Evolutionary conservation across 2,797 vertebrate genomes (phyloP), one percentile per base, ranked within the genome.

Genomic region (Peromyscus nudipes): DNA sequence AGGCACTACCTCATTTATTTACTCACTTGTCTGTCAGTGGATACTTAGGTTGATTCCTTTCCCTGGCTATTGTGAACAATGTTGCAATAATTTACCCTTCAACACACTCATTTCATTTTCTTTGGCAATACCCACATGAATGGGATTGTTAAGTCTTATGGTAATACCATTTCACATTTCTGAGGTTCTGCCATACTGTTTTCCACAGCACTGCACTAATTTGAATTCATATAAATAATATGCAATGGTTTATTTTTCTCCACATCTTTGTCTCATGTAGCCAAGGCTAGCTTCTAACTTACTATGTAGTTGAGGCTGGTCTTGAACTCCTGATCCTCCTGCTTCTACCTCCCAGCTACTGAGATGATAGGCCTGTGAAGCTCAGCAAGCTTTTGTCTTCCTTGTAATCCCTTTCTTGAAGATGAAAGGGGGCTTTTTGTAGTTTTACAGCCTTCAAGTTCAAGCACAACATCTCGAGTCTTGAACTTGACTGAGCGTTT

Each of bases 401-500:
- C 75, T 27, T 49, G 27, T 13, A 52, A 90, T 52, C 65, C 14
- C 16, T 21, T 10, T 76, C 43, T 65, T 85, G n/a, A 34, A 55
- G 43, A 84, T 37, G 34, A 75, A 69, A 92, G 46, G 19, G 40
- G 43, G 21, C 16, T 55, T 37, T 64, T 65, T 31, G n/a, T 43
- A 62, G 71, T 65, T 64, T 92, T 65, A 82, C 4, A 92, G 80
- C 91, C 92, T 96, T 94, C 65, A 69, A 82, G 62, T 29, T 94
- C 64, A 73, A 29, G 89, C 90, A 92, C 16, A 89, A 52, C 25
- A 21, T 62, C 4, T 73, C 10, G 27, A 6, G 16, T 31, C 87
- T 1, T 85, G 90, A 80, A 73, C 88, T 79, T 88, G 55, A 93
- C 25, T 62, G 80, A 80, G 4, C 27, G 43, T 2, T 34, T 40